Conservation (phyloP, 2,113 vertebrate genomes). For the Nesospiza acunhae region DNA sequence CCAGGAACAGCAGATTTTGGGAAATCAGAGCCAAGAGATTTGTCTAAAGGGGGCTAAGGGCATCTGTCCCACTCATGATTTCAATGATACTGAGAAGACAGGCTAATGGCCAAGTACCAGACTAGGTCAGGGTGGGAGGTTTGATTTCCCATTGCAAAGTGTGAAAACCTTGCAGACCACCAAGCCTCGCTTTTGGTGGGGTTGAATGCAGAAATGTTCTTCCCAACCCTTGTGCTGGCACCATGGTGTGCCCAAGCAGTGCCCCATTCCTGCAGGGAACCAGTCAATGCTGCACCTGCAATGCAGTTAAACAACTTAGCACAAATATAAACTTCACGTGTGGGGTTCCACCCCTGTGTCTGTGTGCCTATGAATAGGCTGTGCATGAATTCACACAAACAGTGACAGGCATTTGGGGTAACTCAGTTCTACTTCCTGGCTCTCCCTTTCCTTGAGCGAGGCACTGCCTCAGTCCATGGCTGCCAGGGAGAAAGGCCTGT, state of each 20-base stretch:
- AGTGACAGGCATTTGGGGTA: not conserved
- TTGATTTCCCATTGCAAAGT: not conserved
- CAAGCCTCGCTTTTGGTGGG: not conserved
- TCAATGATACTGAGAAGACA: not conserved
- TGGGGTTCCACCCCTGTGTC: not conserved
- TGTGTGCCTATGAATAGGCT: not conserved
- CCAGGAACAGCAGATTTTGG: not conserved
- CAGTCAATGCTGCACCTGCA: not conserved
- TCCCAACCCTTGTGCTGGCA: not conserved
- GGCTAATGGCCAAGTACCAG: not conserved
- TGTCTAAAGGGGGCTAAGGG: not conserved
- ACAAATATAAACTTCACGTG: not conserved
- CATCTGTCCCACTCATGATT: not conserved
- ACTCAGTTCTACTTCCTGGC: not conserved
- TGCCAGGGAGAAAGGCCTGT: not conserved
- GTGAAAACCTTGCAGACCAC: not conserved
- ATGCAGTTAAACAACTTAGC: not conserved
- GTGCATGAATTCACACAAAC: not conserved
- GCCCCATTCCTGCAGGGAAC: not conserved
- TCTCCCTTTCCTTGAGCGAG: not conserved
- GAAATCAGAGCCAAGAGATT: not conserved
- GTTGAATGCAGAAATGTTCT: not conserved
- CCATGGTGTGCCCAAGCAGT: rapidly evolving
- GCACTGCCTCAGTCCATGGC: not conserved
- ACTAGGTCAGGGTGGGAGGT: not conserved